Base-by-base conservation (phyloP, 2,797 vertebrate genomes). In the Aldrovandia affinis region DNA sequence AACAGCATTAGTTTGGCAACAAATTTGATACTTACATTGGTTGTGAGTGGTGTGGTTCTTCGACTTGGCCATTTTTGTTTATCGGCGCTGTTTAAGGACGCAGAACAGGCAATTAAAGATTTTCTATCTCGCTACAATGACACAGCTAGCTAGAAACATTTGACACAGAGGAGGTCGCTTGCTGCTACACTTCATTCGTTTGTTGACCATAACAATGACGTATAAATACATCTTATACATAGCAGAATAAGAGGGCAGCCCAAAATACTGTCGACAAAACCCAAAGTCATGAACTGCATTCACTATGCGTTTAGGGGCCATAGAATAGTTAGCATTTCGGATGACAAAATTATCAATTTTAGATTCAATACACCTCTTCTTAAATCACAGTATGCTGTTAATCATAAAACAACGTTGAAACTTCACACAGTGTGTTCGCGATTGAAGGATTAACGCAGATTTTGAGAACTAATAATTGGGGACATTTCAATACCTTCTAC, bases 41-140 rank as follows among this genome's bases (percentile, higher is more conserved):
- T 99, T 99, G 94, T 99, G 98, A 73, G 97, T 97, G 87, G 98
- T 99, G 95, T 99, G 98, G 91, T 99, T 99, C 96, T 99, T 99
- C 9, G 98, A 99, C 96, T 99, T 99, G 22, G 98, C 98, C 98
- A 99, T 99, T 89, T 93, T 90, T 85, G 89, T 86, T 57, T 84
- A 82, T 44, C 85, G 87, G 83, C 89, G 91, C 94, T 95, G 68
- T 2, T 14, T 3, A 83, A 28, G 20, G 1, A 0, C 47, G 39
- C 8, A 28, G 33, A 28, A 68, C 18, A 14, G 2, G 7, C 3
- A 84, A 18, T 36, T 50, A 15, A 52, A 30, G 10, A 20, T 75
- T 61, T 77, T 59, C 15, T n/a, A 77, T 9, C n/a, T 1, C 18
- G 50, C 47, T 33, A 54, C 50, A 18, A 6, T 2, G 30, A 54